Conservation (phyloP, 2,797 vertebrate genomes). For the Bradypus variegatus region DNA sequence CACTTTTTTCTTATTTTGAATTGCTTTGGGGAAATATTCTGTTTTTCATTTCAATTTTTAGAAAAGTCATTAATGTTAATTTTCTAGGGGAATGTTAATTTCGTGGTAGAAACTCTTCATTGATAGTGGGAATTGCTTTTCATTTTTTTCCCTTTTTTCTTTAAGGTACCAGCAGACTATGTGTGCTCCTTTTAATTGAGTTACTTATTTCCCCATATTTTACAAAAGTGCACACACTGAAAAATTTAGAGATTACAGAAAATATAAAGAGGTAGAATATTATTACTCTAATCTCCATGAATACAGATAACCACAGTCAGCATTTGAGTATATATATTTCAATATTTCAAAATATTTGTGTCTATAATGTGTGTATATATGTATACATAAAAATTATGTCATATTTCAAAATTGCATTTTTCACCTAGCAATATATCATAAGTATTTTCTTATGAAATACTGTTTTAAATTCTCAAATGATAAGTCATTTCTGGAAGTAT, state of each 20-base stretch:
- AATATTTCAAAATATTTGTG: neutral
- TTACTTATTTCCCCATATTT: neutral
- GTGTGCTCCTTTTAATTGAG: neutral
- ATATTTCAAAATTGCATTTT: neutral
- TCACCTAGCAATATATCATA: neutral
- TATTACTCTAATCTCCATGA: neutral
- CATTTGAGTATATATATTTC: neutral
- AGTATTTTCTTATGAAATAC: neutral
- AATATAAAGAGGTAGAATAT: neutral
- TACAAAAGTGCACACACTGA: neutral
- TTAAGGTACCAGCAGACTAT: neutral
- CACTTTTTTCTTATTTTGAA: neutral
- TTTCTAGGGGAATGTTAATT: neutral
- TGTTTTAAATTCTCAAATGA: neutral
- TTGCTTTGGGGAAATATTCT: neutral
- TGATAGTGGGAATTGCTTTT: neutral
- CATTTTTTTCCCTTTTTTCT: neutral
- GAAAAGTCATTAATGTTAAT: neutral
- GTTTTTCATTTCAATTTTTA: neutral
- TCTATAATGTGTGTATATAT: neutral
- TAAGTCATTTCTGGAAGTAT: neutral
- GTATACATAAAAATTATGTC: neutral
- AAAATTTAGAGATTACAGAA: neutral
- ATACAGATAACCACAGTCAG: neutral
- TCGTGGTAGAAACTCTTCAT: neutral